Conservation (phyloP, 2,888 invertebrate species). For the Adineta ricciae region DNA sequence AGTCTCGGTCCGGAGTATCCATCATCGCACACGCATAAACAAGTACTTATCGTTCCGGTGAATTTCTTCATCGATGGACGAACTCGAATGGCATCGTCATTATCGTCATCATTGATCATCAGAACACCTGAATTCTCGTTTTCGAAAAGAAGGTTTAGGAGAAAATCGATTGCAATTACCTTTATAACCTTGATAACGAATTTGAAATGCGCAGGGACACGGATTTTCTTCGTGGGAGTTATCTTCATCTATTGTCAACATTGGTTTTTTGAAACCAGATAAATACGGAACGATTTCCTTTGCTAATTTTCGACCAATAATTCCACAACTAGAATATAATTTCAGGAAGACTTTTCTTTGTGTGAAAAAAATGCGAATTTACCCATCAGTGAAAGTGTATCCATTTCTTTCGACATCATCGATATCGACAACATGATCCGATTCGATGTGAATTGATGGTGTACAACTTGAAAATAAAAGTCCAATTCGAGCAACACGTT, state of each 20-base stretch:
- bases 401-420: not conserved
- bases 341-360: too few species aligned
- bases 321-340: not conserved
- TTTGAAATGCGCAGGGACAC: not conserved
- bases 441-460: not conserved
- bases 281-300: not conserved
- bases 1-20: not conserved
- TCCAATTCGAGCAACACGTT: not conserved
- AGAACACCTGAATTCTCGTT: not conserved
- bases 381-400: not conserved
- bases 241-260: not conserved
- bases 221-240: not conserved
- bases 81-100: not conserved
- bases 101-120: not conserved
- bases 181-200: constrained; percentile 1
- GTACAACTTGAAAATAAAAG: not conserved
- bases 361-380: too few species aligned
- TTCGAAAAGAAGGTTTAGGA: not conserved
- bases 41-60: not conserved
- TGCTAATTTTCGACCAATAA: not conserved
- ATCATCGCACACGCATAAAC: not conserved
- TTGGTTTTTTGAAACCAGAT: not conserved
- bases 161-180: not conserved
- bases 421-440: not conserved
- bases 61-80: not conserved